These are phyloP conservation scores for Torymus auratus DNA, from an alignment of 2,888 invertebrate species.

Conservation along the genomic window DNA sequence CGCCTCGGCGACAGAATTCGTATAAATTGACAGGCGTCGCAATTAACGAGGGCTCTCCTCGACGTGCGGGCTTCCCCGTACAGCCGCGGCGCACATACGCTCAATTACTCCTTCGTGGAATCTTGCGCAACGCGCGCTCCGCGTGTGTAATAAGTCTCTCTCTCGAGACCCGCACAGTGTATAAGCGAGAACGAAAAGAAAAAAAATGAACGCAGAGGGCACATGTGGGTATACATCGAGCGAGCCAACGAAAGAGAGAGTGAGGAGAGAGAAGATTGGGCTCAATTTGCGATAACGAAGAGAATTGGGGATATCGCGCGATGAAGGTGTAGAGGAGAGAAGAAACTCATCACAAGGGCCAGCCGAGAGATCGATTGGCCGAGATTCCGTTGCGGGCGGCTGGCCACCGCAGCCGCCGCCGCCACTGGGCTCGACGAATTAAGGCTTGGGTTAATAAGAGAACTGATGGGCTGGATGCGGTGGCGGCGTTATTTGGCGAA, in stretches of 20 bases:
- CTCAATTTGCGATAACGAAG: slow-evolving; percentile 58
- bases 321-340: slow-evolving; percentile 27
- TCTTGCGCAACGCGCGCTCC: slow-evolving; percentile 36
- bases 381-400: slow-evolving; percentile 60
- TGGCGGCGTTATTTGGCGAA: too few species aligned
- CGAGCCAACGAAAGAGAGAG: background rate
- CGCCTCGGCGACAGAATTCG: slow-evolving; percentile 33
- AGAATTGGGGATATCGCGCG: slow-evolving; percentile 43
- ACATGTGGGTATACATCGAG: slow-evolving; percentile 31
- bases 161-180: slow-evolving; percentile 18
- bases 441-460: too few species aligned
- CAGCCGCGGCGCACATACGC: background rate
- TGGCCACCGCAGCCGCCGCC: too few species aligned
- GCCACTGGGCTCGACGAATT: too few species aligned
- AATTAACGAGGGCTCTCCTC: slow-evolving; percentile 30
- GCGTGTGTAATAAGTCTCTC: slow-evolving; percentile 22
- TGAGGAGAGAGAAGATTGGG: slow-evolving; percentile 36
- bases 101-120: slow-evolving; percentile 54
- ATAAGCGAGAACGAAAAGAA: background rate
- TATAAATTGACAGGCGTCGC: slow-evolving; percentile 55
- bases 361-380: slow-evolving; percentile 64
- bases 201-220: background rate
- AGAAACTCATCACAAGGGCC: slow-evolving; percentile 37
- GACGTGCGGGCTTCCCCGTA: slow-evolving; percentile 39
- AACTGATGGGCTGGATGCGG: too few species aligned